Conservation (phyloP, 92 coral and sea anemone genomes). For the Actinostola sp. region DNA sequence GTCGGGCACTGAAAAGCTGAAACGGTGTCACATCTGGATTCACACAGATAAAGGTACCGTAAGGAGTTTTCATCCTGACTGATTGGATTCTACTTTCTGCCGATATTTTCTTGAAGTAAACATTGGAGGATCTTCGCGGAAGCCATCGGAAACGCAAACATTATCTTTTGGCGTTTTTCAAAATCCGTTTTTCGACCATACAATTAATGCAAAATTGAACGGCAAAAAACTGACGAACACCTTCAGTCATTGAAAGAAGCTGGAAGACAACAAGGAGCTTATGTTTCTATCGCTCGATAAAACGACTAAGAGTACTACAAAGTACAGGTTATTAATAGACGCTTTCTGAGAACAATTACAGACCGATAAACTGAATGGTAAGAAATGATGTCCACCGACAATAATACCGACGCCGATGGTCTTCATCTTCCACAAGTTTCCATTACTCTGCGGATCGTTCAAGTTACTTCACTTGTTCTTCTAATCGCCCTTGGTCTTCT, state of each 20-base stretch:
- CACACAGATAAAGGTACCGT: background rate
- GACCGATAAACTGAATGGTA: background rate
- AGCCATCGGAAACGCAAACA: slow-evolving; percentile 7
- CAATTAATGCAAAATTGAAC: background rate
- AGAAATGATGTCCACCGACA: background rate
- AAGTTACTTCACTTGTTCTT: slow-evolving; percentile 35
- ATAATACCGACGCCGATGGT: background rate
- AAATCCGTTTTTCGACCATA: background rate
- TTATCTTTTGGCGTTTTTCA: background rate
- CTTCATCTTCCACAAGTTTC: slow-evolving; percentile 12
- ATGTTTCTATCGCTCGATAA: no score
- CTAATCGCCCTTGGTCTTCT: slow-evolving; percentile 57
- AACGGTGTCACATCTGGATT: background rate
- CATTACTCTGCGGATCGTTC: slow-evolving; percentile 25
- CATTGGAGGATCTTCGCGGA: background rate
- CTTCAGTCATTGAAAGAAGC: no score
- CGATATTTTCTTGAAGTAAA: background rate
- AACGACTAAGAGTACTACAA: no score
- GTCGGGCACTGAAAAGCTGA: no score
- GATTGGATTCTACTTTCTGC: background rate
- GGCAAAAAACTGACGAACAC: no score
- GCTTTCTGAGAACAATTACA: no score
- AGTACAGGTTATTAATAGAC: no score
- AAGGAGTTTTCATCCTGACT: background rate
- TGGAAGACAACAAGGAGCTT: no score